Evolutionary conservation across 2,113 vertebrate genomes (phyloP).

Genomic region (Piprites chloris): DNA sequence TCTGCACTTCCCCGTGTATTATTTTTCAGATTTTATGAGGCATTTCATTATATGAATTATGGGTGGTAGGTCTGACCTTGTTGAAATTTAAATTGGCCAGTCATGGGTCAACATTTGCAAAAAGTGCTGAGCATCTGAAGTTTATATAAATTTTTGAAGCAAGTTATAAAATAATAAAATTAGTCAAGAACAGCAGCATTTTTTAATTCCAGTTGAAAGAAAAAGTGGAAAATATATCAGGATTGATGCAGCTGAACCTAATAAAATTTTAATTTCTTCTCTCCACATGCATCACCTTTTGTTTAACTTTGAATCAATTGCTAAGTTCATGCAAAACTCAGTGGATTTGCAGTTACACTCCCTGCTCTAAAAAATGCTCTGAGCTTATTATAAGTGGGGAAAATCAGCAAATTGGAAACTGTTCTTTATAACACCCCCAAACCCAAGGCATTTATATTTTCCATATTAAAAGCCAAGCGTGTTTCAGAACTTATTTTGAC

Average conservation of each 20-base stretch:
- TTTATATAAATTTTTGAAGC: slow-evolving; percentile 24
- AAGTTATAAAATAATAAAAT: slow-evolving; percentile 55
- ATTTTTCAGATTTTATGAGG: slow-evolving; percentile 33
- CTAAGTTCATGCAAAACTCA: background rate
- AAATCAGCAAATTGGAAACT: background rate
- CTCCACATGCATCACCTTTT: background rate
- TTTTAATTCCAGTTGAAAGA: slow-evolving; percentile 26
- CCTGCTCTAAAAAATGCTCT: background rate
- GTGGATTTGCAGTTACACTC: background rate
- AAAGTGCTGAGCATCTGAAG: background rate
- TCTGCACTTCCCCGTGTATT: background rate
- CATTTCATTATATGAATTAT: slow-evolving; percentile 37
- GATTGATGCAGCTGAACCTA: slow-evolving; percentile 25
- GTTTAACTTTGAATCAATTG: slow-evolving; percentile 17
- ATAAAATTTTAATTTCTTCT: slow-evolving; percentile 54
- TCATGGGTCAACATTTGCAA: slow-evolving; percentile 15
- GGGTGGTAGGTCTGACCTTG: background rate
- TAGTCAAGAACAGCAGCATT: background rate
- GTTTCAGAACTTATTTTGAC: background rate
- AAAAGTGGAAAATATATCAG: slow-evolving; percentile 30
- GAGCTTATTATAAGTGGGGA: background rate
- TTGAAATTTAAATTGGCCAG: slow-evolving; percentile 1
- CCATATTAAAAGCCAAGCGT: background rate
- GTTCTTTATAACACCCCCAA: background rate
- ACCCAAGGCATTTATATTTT: background rate